Evolutionary conservation across 1,140 invertebrate species (phyloP), one percentile per base, ranked within the genome.

Genomic region (Macrosteles quadrilineatus): DNA sequence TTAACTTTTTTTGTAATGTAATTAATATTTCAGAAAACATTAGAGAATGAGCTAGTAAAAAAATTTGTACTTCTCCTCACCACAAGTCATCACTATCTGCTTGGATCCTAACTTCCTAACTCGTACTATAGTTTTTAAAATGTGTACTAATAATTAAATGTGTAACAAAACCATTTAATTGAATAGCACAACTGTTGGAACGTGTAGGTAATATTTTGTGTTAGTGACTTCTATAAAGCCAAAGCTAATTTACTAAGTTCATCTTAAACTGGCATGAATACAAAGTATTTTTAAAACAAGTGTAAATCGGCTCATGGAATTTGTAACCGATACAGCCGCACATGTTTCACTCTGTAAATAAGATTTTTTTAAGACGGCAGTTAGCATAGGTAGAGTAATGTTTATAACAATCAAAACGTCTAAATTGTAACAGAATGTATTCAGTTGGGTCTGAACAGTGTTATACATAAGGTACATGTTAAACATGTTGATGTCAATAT

Each of bases 401-500:
- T 59, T 27, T 59, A 59, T 59, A 59, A 25, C 55, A 59, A 59
- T 59, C 55, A 30, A 59, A 59, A 59, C n/a, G n/a, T 59, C 55
- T 59, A 59, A 59, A 59, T 59, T 59, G 23, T 59, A 59, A 59
- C 23, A 36, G 32, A 36, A 36, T 36, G 32, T 36, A 36, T 36
- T 36, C 32, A 36, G 32, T 14, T 4, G 32, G 32, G 32, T 36
- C n/a, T n/a, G 32, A 36, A 63, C 62, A 72, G 67, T 63, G 36
- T 30, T 70, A 64, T 47, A 70, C 32, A 23, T 68, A 62, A 64
- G 55, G 70, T 75, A 72, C 75, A 76, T 76, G 75, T 76, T 76
- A 76, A 75, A 76, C 75, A 76, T 76, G 75, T 76, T 76, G 69
- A 67, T 73, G 67, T 73, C 67, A 67, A 73, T 63, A 62, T 25